These are phyloP conservation scores for Typhlomys cinereus DNA, from an alignment of 2,113 vertebrate species.

Conservation along the genomic window DNA sequence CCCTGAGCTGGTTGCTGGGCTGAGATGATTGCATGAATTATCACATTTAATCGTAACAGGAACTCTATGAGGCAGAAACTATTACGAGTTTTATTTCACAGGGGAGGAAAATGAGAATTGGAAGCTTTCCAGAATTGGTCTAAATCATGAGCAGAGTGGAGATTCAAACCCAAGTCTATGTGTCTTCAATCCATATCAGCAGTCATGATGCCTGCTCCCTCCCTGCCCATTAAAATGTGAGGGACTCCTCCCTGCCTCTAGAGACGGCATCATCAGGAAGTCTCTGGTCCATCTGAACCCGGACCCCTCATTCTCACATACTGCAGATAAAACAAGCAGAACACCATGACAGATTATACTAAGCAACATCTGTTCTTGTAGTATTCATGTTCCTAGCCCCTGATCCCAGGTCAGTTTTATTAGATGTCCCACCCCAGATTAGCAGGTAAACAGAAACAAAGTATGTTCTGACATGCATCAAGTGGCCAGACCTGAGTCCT, in stretches of 20 bases:
- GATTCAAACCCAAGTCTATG: neutral
- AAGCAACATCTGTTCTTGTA: neutral
- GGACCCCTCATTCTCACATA: neutral
- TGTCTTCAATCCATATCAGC: neutral
- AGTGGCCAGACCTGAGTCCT: neutral
- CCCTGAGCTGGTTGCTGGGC: neutral
- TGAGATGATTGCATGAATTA: neutral
- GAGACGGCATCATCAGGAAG: neutral
- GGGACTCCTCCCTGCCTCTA: neutral
- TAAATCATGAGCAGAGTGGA: neutral
- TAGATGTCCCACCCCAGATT: neutral
- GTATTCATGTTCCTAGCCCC: neutral
- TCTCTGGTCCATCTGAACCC: neutral
- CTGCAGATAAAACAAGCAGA: neutral
- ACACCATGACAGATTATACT: neutral
- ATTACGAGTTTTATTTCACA: neutral
- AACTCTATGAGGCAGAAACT: neutral
- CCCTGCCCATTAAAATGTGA: neutral
- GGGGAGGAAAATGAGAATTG: neutral
- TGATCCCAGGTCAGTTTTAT: neutral
- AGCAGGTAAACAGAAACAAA: neutral
- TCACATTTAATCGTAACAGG: neutral
- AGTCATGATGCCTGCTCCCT: no score
- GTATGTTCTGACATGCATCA: neutral
- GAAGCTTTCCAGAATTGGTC: neutral